A percentile compares a stretch with the other conserved stretches of the same genome.
These are phyloP conservation scores for Daphoenositta chrysoptera DNA, from an alignment of 2,113 vertebrate genomes.

Conservation along the genomic window DNA sequence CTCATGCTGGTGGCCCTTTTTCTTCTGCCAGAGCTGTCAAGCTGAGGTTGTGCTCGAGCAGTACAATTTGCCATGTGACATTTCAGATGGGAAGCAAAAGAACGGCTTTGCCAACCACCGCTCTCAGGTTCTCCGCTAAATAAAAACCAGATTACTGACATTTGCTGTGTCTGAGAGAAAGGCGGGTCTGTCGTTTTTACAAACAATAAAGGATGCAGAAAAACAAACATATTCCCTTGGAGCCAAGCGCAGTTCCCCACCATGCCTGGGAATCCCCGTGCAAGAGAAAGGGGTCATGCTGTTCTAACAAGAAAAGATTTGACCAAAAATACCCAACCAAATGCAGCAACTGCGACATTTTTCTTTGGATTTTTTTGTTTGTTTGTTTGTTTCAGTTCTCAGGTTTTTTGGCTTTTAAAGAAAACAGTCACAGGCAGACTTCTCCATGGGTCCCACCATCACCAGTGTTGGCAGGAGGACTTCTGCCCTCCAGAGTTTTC, in stretches of 20 bases:
- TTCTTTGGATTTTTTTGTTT: neutral
- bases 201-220: neutral
- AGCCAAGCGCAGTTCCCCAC: neutral
- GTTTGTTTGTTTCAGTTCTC: neutral
- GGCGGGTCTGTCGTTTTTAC: neutral
- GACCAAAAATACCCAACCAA: slow-evolving; percentile 35
- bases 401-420: neutral
- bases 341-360: neutral
- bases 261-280: slow-evolving; percentile 25
- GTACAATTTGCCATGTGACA: neutral
- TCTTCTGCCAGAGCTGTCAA: slow-evolving; percentile 42
- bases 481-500: neutral
- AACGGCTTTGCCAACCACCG: neutral
- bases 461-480: neutral
- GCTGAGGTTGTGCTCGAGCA: neutral
- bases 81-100: slow-evolving; percentile 40
- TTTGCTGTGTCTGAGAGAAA: neutral
- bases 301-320: neutral
- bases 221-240: neutral
- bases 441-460: neutral
- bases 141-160: slow-evolving; percentile 20
- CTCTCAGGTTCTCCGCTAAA: slow-evolving; percentile 36
- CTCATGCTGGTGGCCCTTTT: slow-evolving; percentile 14
- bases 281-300: slow-evolving; percentile 4
- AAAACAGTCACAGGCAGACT: neutral